Evolutionary conservation across 2,113 vertebrate species (phyloP).

Genomic region (Cebidichthys violaceus): DNA sequence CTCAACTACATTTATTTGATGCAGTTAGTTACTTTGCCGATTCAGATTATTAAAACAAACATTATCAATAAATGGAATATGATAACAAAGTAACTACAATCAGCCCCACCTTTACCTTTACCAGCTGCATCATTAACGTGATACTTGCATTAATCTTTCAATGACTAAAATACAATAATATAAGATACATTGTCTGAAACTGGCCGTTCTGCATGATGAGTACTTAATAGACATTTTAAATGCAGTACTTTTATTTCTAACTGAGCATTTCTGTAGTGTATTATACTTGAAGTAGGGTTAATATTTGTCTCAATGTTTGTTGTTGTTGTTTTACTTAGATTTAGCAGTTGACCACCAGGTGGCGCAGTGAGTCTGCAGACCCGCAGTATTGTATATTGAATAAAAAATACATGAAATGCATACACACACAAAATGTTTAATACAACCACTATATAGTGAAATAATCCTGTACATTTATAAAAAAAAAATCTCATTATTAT

Average conservation of each 20-base stretch:
- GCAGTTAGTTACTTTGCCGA: not conserved
- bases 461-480: not conserved
- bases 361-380: not conserved
- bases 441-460: not conserved
- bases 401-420: not conserved
- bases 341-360: conserved; percentile 16
- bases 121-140: not conserved
- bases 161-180: not conserved
- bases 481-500: not conserved
- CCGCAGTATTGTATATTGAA: not conserved
- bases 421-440: not conserved
- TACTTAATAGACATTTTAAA: not conserved
- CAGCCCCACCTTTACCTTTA: not conserved
- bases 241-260: not conserved
- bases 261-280: not conserved
- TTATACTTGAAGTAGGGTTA: not conserved
- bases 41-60: not conserved
- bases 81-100: not conserved
- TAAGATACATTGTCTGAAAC: not conserved
- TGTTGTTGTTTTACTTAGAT: not conserved
- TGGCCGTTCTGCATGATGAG: not conserved
- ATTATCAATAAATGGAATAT: not conserved
- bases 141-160: not conserved
- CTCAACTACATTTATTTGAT: not conserved
- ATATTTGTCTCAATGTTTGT: not conserved